Conservation (phyloP, 2,797 vertebrate species). For the Alca torda region DNA sequence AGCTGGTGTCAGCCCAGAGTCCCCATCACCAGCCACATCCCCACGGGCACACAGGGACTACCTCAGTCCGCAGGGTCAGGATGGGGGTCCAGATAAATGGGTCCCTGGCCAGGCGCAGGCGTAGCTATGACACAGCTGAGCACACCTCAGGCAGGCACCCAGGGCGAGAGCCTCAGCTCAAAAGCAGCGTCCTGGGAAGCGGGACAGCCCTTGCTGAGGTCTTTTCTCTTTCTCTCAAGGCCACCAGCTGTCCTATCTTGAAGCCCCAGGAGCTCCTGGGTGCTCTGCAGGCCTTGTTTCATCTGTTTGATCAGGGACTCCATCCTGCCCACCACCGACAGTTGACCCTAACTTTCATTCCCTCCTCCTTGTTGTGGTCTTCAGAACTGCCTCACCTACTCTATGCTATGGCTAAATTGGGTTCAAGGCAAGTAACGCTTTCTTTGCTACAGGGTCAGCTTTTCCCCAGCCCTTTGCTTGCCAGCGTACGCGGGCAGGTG, state of each 20-base stretch:
- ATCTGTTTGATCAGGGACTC: neutral
- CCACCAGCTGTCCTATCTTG: neutral
- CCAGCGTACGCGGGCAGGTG: accelerated
- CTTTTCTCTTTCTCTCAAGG: neutral
- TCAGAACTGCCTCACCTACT: neutral
- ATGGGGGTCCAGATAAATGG: neutral
- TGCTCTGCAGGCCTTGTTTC: neutral
- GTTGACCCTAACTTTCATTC: neutral
- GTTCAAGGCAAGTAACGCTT: neutral
- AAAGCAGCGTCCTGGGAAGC: neutral
- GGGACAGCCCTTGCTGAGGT: neutral
- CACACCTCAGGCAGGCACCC: neutral
- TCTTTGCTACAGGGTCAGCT: neutral
- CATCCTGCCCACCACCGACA: neutral
- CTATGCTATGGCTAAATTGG: neutral
- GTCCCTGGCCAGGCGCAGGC: neutral
- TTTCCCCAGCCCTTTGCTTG: neutral
- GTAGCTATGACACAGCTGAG: neutral
- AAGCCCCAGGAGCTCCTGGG: neutral
- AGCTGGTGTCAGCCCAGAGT: neutral
- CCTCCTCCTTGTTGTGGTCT: neutral
- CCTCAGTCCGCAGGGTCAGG: neutral
- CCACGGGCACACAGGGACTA: neutral
- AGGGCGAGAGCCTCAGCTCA: neutral
- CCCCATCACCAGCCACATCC: neutral